Evolutionary conservation across 1,140 invertebrate species (phyloP), one percentile per base, ranked within the genome.

Genomic region (Drosophila rhopaloa): DNA sequence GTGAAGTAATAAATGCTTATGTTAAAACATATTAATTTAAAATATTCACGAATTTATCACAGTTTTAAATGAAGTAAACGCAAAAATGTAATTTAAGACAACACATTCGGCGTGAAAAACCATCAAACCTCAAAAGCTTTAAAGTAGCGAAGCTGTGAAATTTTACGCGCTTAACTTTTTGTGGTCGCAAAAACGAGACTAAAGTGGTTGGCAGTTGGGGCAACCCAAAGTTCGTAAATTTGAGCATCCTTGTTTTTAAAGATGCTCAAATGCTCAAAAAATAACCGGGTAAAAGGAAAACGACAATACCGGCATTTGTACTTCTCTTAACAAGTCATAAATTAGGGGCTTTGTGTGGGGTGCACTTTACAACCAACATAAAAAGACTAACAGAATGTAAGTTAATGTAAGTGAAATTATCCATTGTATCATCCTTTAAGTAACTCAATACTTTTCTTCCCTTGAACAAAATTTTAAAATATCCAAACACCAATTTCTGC

Each of bases 301-400:
- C 48, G 43, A 48, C 65, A 47, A 29, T 40, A 71, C 51, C 48
- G 51, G 66, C 51, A 71, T 57, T 71, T 57, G 43, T 70, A 58
- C 51, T 57, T 48, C 67, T 41, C 63, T 71, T 57, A 71, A 58
- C 67, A 71, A 71, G 67, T 71, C 37, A 71, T 71, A 71, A 71
- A 71, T 41, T 58, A 14, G 1, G 16, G 14, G 14, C 43, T 57
- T 71, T 58, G 37, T 47, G 8, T 41, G 57, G 16, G 27, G 47
- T 32, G 29, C 53, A 41, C 46, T 71, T 58, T 57, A 38, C 43
- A 56, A 5, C 38, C 5, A 8, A 35, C 51, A 35, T 48, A 56
- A 70, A 70, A 56, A 10, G 41, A 46, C 48, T 38, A 47, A 70
- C 19, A 16, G 38, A 71, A 70, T 62, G 27, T 35, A 32, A 41